Conservation (phyloP, 2,113 vertebrate species). For the Recurvirostra avosetta region DNA sequence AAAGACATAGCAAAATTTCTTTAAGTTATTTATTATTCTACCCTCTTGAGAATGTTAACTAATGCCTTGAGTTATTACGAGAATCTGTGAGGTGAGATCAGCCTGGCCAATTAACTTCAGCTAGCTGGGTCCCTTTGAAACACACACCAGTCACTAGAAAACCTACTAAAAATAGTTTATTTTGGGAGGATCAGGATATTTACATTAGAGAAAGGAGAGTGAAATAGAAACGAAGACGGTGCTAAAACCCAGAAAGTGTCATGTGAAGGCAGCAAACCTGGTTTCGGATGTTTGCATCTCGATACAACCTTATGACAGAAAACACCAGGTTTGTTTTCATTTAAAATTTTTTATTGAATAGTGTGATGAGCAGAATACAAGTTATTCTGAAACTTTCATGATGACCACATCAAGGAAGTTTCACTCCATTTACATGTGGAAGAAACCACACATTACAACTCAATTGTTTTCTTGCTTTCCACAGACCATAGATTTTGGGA, state of each 20-base stretch:
- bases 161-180: neutral
- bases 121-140: neutral
- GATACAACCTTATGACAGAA: neutral
- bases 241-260: neutral
- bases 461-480: slow-evolving; percentile 63
- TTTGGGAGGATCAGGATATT: neutral
- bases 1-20: neutral
- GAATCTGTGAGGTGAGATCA: neutral
- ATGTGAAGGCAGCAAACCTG: neutral
- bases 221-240: neutral
- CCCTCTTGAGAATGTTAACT: neutral
- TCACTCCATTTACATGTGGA: slow-evolving; percentile 47
- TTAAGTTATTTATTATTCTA: neutral
- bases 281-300: neutral
- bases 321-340: neutral
- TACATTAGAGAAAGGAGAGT: neutral
- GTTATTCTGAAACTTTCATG: slow-evolving; percentile 46
- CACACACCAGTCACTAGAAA: neutral
- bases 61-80: neutral
- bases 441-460: slow-evolving; percentile 65
- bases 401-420: slow-evolving; percentile 47
- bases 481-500: slow-evolving; percentile 74
- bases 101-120: neutral
- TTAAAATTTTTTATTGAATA: neutral
- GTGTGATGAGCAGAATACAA: neutral